These are phyloP conservation scores for Scortum barcoo DNA, from an alignment of 2,113 vertebrate species.

Conservation along the genomic window DNA sequence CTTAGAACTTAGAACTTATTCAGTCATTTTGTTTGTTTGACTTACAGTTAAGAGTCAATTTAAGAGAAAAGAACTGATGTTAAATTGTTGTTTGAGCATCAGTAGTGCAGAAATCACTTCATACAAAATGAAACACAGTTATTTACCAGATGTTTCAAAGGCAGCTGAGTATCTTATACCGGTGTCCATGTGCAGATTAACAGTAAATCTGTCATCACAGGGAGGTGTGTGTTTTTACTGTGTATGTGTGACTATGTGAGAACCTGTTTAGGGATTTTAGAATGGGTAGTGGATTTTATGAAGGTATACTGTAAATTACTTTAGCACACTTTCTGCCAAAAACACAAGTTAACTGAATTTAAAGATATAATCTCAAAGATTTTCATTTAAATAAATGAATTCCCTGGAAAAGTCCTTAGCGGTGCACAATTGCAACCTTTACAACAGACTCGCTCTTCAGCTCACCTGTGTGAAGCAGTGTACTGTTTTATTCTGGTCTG, in stretches of 20 bases:
- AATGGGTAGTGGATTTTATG: background rate
- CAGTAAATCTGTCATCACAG: conserved; percentile 6
- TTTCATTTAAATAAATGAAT: too few relatives aligned
- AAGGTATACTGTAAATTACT: background rate
- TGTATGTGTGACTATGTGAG: background rate
- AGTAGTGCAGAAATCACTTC: background rate
- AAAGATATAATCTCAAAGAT: too few relatives aligned
- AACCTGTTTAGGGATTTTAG: background rate
- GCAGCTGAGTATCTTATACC: background rate
- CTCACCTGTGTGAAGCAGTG: too few relatives aligned
- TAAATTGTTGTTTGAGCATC: background rate
- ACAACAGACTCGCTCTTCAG: too few relatives aligned
- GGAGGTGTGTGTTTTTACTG: background rate
- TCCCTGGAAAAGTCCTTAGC: too few relatives aligned
- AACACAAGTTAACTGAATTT: too few relatives aligned
- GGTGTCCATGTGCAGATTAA: conserved; percentile 24
- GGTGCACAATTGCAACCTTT: too few relatives aligned
- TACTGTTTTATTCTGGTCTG: too few relatives aligned
- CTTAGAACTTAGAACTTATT: background rate
- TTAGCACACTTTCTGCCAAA: too few relatives aligned
- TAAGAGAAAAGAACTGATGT: background rate
- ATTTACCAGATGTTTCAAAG: conserved; percentile 14
- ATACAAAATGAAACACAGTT: background rate
- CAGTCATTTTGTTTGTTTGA: background rate
- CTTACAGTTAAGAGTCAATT: background rate